These are phyloP conservation scores for Hetaerina titia DNA, from an alignment of 2,888 invertebrate species.

Conservation along the genomic window DNA sequence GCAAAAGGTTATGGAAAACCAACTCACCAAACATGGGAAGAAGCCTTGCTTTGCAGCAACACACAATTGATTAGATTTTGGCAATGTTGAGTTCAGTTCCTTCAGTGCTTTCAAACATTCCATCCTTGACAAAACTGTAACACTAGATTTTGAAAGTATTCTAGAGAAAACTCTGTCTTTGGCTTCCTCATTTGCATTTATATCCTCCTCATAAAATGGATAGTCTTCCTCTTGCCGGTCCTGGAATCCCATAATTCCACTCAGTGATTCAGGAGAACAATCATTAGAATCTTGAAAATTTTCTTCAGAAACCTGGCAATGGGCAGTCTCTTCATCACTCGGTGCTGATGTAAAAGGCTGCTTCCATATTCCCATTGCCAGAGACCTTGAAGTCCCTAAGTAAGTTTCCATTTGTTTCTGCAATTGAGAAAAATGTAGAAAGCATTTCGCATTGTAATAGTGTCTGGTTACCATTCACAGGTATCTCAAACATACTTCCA, in stretches of 20 bases:
- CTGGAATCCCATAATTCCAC: neutral
- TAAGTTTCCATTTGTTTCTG: neutral
- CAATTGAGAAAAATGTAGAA: neutral
- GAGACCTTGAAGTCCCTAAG: neutral
- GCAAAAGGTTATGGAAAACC: neutral
- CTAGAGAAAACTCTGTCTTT: neutral
- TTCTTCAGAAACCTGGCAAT: neutral
- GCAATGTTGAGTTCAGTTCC: neutral
- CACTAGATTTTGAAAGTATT: slow-evolving; percentile 3
- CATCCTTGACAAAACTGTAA: neutral
- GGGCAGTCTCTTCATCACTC: neutral
- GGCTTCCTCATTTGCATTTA: neutral
- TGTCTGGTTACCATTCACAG: too few species aligned
- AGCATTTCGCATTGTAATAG: neutral
- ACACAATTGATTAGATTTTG: slow-evolving; percentile 30
- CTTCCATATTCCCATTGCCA: neutral
- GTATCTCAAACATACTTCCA: neutral
- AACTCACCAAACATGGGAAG: slow-evolving; percentile 38
- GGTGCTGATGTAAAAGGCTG: neutral
- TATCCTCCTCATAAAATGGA: neutral
- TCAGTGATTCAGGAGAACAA: neutral
- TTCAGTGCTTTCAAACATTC: slow-evolving; percentile 12
- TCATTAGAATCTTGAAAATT: neutral
- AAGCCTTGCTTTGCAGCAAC: slow-evolving; percentile 8
- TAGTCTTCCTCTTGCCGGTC: neutral